Base-by-base conservation (phyloP, 2,113 vertebrate genomes). In the Cyprichromis sp. region DNA sequence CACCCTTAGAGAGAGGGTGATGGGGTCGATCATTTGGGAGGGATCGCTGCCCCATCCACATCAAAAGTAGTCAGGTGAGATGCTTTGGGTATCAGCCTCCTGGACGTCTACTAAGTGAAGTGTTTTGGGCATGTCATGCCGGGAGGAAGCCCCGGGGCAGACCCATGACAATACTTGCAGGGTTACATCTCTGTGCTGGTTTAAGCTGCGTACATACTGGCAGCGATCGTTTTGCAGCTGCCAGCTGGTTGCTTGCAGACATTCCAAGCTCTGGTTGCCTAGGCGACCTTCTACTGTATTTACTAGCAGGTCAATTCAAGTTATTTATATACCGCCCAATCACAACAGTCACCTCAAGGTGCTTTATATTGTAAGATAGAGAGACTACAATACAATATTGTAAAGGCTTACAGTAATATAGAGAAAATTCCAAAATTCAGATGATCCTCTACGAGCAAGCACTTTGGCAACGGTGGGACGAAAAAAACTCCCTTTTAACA, bases 401-500 rank as follows among this genome's bases (percentile, higher is more conserved):
- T 66, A 66, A 66, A 66, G 4, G 31, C 0, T 66, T 68, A 38
- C 0, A 68, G 0, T 68, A 68, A 5, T 38, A 21, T n/a, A 68
- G 34, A 68, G 0, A 68, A 68, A 13, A 68, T 38, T 38, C 11
- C 19, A 68, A 21, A 68, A 68, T 40, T 68, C 34, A 38, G 34
- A 2, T 66, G 0, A 38, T 66, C 10, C 19, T 2, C 34, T 21
- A 8, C 0, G 61, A 66, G 19, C 34, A 66, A 66, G 31, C 0
- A 40, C 63, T 68, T 68, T 68, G 34, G 34, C 19, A 21, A 38
- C 34, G 13, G 63, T 68, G 34, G 63, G 34, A 13, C 36, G 2
- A 5, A 68, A 66, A 66, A 8, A 68, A 40, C 11, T 2, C 1
- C 4, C 19, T 21, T 21, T 13, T 21, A 2, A 68, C 34, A 68